A percentile compares a stretch with the other conserved stretches of the same genome.
Conservation (phyloP, 2,797 vertebrate genomes). For the Lepidocolaptes lacrymiger region DNA sequence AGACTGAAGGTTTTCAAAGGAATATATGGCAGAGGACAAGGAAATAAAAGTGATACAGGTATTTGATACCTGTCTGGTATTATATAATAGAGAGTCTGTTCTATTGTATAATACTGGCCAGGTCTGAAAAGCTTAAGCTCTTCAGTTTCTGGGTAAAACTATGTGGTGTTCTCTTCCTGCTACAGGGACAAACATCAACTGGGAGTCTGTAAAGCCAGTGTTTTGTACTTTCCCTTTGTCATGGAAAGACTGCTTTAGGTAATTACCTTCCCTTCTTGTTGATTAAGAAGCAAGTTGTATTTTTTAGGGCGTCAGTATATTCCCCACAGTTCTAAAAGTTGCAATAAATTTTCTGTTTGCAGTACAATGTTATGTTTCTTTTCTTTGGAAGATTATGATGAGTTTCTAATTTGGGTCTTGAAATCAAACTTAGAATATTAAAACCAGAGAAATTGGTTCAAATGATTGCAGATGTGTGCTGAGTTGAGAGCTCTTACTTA, state of each 20-base stretch:
- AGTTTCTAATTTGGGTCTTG: background rate
- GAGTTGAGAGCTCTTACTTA: background rate
- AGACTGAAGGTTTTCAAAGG: background rate
- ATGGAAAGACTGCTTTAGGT: background rate
- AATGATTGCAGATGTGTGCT: background rate
- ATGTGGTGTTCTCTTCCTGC: background rate
- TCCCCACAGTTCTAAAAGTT: background rate
- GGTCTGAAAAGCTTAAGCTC: background rate
- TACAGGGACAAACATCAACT: background rate
- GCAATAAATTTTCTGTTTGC: background rate
- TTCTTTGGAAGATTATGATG: background rate
- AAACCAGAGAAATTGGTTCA: background rate
- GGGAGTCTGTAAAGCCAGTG: background rate
- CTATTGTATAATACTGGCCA: background rate
- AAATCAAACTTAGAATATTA: background rate
- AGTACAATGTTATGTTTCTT: background rate
- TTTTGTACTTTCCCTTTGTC: background rate
- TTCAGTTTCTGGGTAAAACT: background rate
- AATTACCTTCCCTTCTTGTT: background rate
- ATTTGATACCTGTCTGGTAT: fast-evolving
- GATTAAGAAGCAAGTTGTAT: background rate
- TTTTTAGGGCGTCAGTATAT: background rate
- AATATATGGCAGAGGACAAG: background rate
- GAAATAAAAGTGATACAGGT: background rate
- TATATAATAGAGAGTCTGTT: background rate